Conservation (phyloP, 2,113 vertebrate genomes). For the Hemiscyllium ocellatum region DNA sequence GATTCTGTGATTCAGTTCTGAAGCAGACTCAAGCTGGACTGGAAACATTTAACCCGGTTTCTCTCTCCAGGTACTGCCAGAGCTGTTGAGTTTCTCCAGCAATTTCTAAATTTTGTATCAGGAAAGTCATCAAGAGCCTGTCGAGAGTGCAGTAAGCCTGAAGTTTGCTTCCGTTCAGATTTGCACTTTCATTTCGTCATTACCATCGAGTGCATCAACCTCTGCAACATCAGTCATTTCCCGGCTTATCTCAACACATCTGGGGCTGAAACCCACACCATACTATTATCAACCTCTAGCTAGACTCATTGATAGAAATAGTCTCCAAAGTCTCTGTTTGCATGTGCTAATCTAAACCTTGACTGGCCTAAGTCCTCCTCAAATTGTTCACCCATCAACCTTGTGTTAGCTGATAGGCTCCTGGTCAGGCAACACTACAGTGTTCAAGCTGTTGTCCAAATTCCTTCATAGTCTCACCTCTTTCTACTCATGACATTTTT, state of each 20-base stretch:
- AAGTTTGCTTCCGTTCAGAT: too few species aligned
- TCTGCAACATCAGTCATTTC: not conserved
- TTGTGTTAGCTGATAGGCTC: not conserved
- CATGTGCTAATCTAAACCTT: too few species aligned
- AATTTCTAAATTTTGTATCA: too few species aligned
- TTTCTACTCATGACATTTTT: not conserved
- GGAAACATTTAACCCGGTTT: too few species aligned
- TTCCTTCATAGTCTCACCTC: not conserved
- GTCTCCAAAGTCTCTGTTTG: too few species aligned
- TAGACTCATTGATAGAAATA: not conserved
- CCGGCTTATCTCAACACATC: not conserved
- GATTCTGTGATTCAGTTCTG: too few species aligned
- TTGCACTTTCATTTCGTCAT: too few species aligned
- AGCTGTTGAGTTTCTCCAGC: too few species aligned
- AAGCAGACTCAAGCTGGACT: too few species aligned
- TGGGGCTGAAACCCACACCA: not conserved
- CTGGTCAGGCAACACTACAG: not conserved
- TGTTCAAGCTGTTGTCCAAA: not conserved
- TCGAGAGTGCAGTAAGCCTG: too few species aligned
- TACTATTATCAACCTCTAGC: not conserved
- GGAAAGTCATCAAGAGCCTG: too few species aligned
- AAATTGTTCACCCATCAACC: not conserved
- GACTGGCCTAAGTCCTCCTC: not conserved
- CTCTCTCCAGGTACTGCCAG: too few species aligned
- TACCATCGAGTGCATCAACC: not conserved